Evolutionary conservation across 2,797 vertebrate species (phyloP).

Genomic region (Parauchenoglanis punctatus): DNA sequence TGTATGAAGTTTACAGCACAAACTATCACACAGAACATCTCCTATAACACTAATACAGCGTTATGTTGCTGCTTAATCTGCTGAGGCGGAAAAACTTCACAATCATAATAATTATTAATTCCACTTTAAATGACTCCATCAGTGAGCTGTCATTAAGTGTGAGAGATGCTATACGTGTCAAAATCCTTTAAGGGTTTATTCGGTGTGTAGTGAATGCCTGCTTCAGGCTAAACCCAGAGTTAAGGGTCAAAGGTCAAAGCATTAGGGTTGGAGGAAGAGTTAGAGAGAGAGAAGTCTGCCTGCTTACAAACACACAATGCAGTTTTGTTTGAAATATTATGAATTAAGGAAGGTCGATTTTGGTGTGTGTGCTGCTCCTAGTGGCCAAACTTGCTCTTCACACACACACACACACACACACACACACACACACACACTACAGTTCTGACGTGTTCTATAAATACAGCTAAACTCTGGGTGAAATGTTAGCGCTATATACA

Average conservation of each 20-base stretch:
- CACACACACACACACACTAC: conserved; percentile 37
- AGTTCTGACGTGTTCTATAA: conserved; percentile 50
- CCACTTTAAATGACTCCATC: neutral
- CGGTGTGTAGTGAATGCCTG: neutral
- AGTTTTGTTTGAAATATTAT: neutral
- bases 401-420: conserved; percentile 6
- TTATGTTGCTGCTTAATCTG: neutral
- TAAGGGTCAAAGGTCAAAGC: neutral
- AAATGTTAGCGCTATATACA: neutral
- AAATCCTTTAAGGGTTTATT: neutral
- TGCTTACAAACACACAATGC: neutral
- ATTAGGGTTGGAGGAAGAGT: neutral
- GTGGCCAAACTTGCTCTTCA: conserved; percentile 50
- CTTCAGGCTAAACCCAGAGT: neutral
- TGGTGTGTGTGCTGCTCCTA: conserved; percentile 59
- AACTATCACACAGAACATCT: neutral
- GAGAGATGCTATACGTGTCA: neutral
- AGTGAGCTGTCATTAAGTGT: neutral
- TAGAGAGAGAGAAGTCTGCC: neutral
- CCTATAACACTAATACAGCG: neutral
- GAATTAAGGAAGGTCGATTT: conserved; percentile 15
- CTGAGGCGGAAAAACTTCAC: neutral
- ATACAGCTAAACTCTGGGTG: conserved; percentile 4
- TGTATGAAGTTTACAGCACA: neutral
- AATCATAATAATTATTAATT: neutral